A percentile compares a stretch with the other conserved stretches of the same genome.
phyloP scores from a whole-genome alignment of 2,888 invertebrate genomes.

The Psylliodes chrysocephalus region DNA sequence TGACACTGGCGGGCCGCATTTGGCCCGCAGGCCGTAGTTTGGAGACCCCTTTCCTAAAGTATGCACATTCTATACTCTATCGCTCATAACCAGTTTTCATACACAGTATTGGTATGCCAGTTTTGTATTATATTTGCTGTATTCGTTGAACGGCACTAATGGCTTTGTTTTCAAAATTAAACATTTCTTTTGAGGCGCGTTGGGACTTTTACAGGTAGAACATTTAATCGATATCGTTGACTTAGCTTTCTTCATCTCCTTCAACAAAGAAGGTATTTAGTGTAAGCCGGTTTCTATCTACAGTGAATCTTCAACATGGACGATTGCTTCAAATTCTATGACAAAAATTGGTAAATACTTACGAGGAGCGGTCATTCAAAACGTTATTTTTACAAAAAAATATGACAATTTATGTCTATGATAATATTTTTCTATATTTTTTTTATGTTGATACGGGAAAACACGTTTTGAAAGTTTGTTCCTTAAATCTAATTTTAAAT shows the following conservation, averaged over 20 bases:
- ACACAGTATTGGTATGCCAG: background rate
- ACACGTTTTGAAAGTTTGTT: too few relatives aligned
- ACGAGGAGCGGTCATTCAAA: background rate
- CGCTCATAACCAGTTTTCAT: too few relatives aligned
- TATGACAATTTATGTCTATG: too few relatives aligned
- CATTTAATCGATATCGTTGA: background rate
- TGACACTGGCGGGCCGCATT: too few relatives aligned
- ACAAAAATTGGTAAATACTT: constrained; percentile 35
- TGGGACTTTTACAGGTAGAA: constrained; percentile 17
- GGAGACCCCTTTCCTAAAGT: too few relatives aligned
- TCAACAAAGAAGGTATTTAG: constrained; percentile 3
- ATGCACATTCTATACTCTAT: too few relatives aligned
- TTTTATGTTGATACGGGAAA: too few relatives aligned
- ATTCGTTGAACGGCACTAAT: background rate
- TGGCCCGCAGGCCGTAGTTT: too few relatives aligned
- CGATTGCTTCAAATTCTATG: constrained; percentile 30
- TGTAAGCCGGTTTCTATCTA: background rate
- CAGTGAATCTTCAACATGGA: constrained; percentile 12
- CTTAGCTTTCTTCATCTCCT: background rate
- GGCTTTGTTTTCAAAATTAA: background rate
- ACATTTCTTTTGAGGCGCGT: constrained; percentile 6
- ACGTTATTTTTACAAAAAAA: too few relatives aligned
- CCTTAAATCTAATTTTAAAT: too few relatives aligned
- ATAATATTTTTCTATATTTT: too few relatives aligned
- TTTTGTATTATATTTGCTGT: background rate